These are phyloP conservation scores for Lamellibrachia luymesi DNA, from an alignment of 1,140 invertebrate genomes.

Conservation along the genomic window DNA sequence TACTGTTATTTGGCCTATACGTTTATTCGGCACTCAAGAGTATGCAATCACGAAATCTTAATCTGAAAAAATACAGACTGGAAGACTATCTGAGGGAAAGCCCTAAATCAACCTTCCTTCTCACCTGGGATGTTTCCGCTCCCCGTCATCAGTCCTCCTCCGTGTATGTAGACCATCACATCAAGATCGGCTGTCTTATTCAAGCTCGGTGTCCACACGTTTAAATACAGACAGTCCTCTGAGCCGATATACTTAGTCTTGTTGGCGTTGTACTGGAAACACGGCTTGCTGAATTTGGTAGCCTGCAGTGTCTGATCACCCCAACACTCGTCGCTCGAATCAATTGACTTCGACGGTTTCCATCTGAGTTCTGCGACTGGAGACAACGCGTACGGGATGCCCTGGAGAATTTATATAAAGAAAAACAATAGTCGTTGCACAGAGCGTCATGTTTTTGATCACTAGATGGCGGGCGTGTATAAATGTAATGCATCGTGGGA, in stretches of 20 bases:
- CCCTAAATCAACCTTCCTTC: not conserved
- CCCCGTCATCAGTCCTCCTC: constrained; percentile 21
- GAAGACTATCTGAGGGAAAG: no score
- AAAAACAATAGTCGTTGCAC: not conserved
- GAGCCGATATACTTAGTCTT: not conserved
- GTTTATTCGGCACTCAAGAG: no score
- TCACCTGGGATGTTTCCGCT: constrained; percentile 4
- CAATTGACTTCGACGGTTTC: constrained; percentile 11
- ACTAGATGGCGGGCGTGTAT: no score
- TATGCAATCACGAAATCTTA: no score
- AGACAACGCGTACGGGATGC: constrained; percentile 13
- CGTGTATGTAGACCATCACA: constrained; percentile 27
- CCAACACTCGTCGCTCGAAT: constrained; percentile 8
- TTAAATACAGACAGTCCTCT: constrained; percentile 27
- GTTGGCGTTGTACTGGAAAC: constrained; percentile 13
- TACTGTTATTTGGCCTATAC: no score
- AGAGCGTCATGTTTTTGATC: no score
- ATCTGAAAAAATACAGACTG: no score
- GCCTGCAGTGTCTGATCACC: not conserved
- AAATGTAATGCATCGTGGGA: no score
- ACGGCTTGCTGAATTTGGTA: not conserved
- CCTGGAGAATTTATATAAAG: constrained; percentile 5
- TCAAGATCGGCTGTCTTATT: not conserved
- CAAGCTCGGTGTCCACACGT: constrained; percentile 23
- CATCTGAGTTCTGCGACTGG: constrained; percentile 16